These are phyloP conservation scores for Drosophila santomea DNA, from an alignment of 1,140 invertebrate species.

Conservation along the genomic window DNA sequence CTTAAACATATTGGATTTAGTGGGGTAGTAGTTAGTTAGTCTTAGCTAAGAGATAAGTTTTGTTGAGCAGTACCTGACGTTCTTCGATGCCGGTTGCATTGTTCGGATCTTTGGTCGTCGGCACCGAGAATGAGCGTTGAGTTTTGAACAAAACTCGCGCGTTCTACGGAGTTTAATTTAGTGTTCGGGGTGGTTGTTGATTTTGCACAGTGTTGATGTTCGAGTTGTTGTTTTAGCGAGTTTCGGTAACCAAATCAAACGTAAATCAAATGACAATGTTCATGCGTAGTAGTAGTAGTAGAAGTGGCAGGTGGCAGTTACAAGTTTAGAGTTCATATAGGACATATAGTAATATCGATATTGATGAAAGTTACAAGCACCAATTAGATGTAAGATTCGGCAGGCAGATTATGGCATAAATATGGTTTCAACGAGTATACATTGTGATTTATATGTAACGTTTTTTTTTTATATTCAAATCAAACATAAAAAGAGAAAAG, in stretches of 20 bases:
- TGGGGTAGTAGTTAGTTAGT: slow-evolving; percentile 31
- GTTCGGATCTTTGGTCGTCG: slow-evolving; percentile 91
- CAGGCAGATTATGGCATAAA: slow-evolving; percentile 67
- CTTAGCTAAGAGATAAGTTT: slow-evolving; percentile 57
- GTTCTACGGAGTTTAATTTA: slow-evolving; percentile 74
- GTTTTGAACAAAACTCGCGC: slow-evolving; percentile 95
- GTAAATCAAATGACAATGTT: slow-evolving; percentile 60
- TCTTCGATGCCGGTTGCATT: slow-evolving; percentile 85
- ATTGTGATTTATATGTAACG: slow-evolving; percentile 71
- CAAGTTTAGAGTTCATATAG: slow-evolving; percentile 29
- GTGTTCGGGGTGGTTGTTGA: slow-evolving; percentile 30
- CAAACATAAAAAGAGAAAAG: slow-evolving; percentile 81
- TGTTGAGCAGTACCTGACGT: slow-evolving; percentile 84
- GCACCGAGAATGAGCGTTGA: slow-evolving; percentile 95
- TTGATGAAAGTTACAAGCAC: slow-evolving; percentile 78
- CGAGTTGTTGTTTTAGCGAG: slow-evolving; percentile 48
- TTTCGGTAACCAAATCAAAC: slow-evolving; percentile 62
- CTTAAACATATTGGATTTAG: slow-evolving; percentile 32
- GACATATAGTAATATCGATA: slow-evolving; percentile 32
- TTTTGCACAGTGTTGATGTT: slow-evolving; percentile 47
- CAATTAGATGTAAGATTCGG: slow-evolving; percentile 78
- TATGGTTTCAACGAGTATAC: slow-evolving; percentile 59
- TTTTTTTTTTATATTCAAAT: slow-evolving; percentile 48
- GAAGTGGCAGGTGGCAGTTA: slow-evolving; percentile 14
- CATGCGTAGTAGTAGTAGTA: slow-evolving; percentile 70